Conservation (phyloP, 2,888 invertebrate species). For the Lacanobia wlatinum region DNA sequence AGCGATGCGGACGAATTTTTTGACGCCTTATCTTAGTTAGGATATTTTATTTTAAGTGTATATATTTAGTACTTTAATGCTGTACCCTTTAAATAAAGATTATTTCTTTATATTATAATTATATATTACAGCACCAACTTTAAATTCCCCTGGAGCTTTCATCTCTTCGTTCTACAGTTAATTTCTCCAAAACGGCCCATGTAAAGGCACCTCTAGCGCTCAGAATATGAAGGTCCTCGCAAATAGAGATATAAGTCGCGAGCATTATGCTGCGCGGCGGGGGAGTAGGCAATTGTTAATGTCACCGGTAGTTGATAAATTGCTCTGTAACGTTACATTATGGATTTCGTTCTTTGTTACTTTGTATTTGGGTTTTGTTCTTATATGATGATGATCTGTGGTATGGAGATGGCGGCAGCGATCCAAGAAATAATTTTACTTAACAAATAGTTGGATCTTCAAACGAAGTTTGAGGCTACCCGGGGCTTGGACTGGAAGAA, state of each 20-base stretch:
- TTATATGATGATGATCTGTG: slow-evolving; percentile 10
- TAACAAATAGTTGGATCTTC: no score
- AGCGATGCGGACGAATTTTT: no score
- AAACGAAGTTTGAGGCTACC: no score
- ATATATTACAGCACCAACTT: no score
- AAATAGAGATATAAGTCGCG: slow-evolving; percentile 56
- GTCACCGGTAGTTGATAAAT: slow-evolving; percentile 61
- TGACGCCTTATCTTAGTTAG: no score
- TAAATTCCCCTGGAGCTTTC: no score
- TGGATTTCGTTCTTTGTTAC: slow-evolving; percentile 49
- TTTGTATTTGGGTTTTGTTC: slow-evolving; percentile 8
- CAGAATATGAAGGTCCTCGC: slow-evolving; percentile 33
- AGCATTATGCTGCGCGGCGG: slow-evolving; percentile 56
- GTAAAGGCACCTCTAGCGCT: slow-evolving; percentile 2
- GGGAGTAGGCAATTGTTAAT: slow-evolving; percentile 60
- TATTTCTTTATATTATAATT: no score
- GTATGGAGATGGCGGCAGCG: not conserved
- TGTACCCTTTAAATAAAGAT: no score
- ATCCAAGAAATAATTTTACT: no score
- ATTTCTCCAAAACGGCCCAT: not conserved
- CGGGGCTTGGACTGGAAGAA: no score
- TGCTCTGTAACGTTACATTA: slow-evolving; percentile 46
- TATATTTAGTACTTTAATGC: no score
- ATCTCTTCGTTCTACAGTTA: not conserved
- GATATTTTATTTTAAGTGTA: no score